Percentiles rank a stretch among this genome's conserved stretches.
These are phyloP conservation scores for Hydrotaea cyrtoneurina DNA, from an alignment of 2,888 invertebrate species.

Conservation along the genomic window DNA sequence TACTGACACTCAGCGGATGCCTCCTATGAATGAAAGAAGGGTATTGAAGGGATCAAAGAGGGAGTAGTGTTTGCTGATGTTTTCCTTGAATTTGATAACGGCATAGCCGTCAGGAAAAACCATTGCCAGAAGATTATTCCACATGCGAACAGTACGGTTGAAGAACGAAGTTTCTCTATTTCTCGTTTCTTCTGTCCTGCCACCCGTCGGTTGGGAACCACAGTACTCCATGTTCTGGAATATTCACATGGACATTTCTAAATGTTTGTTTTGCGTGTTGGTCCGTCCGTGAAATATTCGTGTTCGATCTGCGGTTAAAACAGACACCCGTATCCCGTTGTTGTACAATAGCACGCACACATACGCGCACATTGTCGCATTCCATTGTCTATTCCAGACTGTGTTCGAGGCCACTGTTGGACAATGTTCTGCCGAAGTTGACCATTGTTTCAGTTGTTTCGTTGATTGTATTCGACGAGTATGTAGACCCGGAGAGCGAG, in stretches of 20 bases:
- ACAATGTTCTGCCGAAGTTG: background rate
- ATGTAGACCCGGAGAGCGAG: background rate
- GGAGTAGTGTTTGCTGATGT: too few species aligned
- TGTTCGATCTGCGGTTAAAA: slow-evolving; percentile 61
- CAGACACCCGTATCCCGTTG: background rate
- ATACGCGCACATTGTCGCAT: background rate
- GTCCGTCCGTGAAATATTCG: slow-evolving; percentile 35
- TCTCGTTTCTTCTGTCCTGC: too few species aligned
- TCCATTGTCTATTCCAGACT: background rate
- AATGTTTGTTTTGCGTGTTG: background rate
- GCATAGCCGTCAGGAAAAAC: too few species aligned
- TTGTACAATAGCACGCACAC: background rate
- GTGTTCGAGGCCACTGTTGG: background rate
- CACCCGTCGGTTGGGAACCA: background rate
- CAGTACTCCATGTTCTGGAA: background rate
- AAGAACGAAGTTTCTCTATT: too few species aligned
- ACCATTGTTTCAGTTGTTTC: slow-evolving; percentile 1
- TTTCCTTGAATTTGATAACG: too few species aligned
- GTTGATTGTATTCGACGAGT: background rate
- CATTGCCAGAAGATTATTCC: too few species aligned
- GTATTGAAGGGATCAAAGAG: too few species aligned
- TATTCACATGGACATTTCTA: background rate
- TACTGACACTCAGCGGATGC: too few species aligned
- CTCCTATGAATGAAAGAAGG: too few species aligned
- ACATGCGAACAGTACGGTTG: too few species aligned